phyloP scores from a whole-genome alignment of 2,888 invertebrate species.

The Minunthozetes semirufus region DNA sequence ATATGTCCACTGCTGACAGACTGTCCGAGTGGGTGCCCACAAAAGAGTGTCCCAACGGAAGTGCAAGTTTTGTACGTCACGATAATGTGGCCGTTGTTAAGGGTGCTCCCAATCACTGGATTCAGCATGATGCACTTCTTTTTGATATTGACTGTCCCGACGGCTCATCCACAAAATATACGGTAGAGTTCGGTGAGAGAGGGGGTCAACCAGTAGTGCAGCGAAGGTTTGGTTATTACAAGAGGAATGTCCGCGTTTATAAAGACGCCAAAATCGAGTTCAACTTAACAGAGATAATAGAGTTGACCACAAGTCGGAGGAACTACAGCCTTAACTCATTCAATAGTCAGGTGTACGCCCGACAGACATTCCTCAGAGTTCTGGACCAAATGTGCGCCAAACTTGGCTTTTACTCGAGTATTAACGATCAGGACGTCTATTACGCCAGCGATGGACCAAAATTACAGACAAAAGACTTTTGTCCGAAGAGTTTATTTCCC shows the following conservation, averaged over 20 bases:
- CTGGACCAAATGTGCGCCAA: constrained; percentile 4
- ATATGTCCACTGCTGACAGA: neutral
- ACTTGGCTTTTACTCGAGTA: neutral
- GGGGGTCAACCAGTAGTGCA: neutral
- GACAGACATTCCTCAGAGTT: neutral
- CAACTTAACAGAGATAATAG: neutral
- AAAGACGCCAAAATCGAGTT: neutral
- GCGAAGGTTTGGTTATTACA: neutral
- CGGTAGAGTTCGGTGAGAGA: neutral
- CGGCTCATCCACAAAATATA: neutral
- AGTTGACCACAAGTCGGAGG: neutral
- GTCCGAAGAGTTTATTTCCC: neutral
- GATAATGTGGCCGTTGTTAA: neutral
- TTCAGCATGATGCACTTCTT: neutral
- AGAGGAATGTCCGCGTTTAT: neutral
- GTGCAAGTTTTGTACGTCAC: neutral
- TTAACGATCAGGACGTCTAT: neutral
- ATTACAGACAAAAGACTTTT: neutral
- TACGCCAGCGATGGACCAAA: neutral
- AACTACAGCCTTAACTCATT: neutral
- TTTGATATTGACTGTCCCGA: neutral
- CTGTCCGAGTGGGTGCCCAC: neutral
- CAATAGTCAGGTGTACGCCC: neutral
- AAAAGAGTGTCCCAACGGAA: neutral
- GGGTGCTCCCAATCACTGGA: neutral